Base-by-base conservation (phyloP, 2,113 vertebrate genomes). In the Catagonus wagneri region DNA sequence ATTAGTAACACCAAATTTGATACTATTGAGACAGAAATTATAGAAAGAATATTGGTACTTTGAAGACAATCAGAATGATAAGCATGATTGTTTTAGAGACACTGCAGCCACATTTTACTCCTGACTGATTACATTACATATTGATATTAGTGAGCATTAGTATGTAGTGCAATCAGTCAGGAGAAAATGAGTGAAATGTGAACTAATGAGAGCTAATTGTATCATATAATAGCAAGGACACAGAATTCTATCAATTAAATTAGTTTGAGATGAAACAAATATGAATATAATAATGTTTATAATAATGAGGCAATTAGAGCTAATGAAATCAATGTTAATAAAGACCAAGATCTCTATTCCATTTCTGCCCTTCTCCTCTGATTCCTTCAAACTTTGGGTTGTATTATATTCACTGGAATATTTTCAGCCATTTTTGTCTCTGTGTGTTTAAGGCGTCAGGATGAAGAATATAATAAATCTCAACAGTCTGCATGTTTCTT, bases 131-230 rank as follows among this genome's bases (percentile, higher is more conserved):
- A 97, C 98, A 99, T 98, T 99, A 95, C 98, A 98, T 99, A 99
- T 98, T 99, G 98, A 98, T 99, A 98, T 98, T 98, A 98, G 97
- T 98, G 98, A 98, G 97, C 97, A 98, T 98, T 98, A 98, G 97
- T 98, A 96, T 98, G 98, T 97, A 98, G 98, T 98, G 98, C 98
- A 99, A 99, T 99, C 98, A 99, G 98, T 98, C 98, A 98, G 98
- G 90, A 96, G 98, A 98, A 98, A 98, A 98, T 99, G 98, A 99
- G 98, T 98, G 98, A 99, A 98, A 99, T 98, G 98, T 98, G 98
- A 98, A 98, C 98, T 99, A 99, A 99, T 99, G 99, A 99, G 98
- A 99, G 98, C 98, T 99, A 99, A 99, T 99, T 99, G 98, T 98
- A 97, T 98, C 98, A 98, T 96, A 98, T 98, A 98, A 98, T 98